phyloP scores from a whole-genome alignment of 2,797 vertebrate species.

The Nannoperca australis region DNA sequence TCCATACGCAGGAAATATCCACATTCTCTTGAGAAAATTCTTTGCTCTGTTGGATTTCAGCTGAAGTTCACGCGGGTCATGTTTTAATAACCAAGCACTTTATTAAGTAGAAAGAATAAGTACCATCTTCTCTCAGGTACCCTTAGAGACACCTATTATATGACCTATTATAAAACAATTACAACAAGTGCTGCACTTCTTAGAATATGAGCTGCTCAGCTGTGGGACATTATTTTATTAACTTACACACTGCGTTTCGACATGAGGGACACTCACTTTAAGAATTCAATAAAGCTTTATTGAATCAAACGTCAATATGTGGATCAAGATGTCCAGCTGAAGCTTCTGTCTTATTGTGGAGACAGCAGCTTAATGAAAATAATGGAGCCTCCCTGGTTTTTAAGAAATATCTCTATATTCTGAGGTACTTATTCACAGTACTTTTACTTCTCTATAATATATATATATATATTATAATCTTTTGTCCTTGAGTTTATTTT shows the following conservation, averaged over 20 bases:
- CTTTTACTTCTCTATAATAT: too few species aligned
- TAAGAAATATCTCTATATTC: not conserved
- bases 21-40: not conserved
- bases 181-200: constrained; percentile 32
- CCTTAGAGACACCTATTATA: too few species aligned
- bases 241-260: not conserved
- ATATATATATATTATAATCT: too few species aligned
- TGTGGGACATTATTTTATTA: constrained; percentile 16
- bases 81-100: constrained; percentile 13
- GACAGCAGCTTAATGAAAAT: constrained; percentile 8
- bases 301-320: constrained; percentile 28
- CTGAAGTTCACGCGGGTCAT: not conserved
- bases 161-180: constrained; percentile 38
- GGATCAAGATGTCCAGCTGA: constrained; percentile 1
- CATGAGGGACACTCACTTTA: not conserved
- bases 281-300: constrained; percentile 14
- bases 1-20: not conserved
- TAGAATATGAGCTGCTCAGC: constrained; percentile 15
- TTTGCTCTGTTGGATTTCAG: not conserved
- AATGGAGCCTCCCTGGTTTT: not conserved
- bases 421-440: not conserved
- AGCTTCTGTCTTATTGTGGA: not conserved
- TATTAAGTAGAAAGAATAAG: constrained; percentile 5
- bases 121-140: constrained; percentile 18
- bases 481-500: too few species aligned